phyloP scores from a whole-genome alignment of 2,888 invertebrate genomes.

The Acrocyrtus sp. region DNA sequence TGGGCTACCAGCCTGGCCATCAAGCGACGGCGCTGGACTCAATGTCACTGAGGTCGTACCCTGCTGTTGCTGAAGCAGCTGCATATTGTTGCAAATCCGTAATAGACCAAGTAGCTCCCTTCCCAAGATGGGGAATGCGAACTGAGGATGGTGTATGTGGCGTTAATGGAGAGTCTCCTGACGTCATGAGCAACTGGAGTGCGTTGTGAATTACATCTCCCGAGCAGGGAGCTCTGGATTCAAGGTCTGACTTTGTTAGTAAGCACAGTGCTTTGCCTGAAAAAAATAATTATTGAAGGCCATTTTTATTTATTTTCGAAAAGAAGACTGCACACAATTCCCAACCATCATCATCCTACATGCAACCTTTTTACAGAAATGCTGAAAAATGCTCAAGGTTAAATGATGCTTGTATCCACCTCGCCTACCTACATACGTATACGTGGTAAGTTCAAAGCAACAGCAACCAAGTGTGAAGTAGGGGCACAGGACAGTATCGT shows the following conservation, averaged over 20 bases:
- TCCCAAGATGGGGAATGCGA: constrained; percentile 53
- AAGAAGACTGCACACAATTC: not conserved
- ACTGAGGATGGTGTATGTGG: constrained; percentile 63
- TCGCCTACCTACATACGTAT: too few species aligned
- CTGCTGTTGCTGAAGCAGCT: constrained; percentile 60
- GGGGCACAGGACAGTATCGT: constrained; percentile 26
- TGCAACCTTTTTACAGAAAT: not conserved
- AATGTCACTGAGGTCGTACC: constrained; percentile 78
- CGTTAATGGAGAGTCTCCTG: constrained; percentile 63
- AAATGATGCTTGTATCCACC: constrained; percentile 27
- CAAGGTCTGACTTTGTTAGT: constrained; percentile 87
- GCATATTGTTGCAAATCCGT: constrained; percentile 63
- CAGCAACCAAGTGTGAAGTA: constrained; percentile 26
- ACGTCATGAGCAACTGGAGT: constrained; percentile 80
- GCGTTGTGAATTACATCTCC: constrained; percentile 96
- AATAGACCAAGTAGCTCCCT: constrained; percentile 62
- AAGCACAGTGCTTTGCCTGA: constrained; percentile 90
- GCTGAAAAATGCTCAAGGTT: too few species aligned
- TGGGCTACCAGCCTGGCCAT: constrained; percentile 87
- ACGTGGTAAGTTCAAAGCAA: constrained; percentile 27
- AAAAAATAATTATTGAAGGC: too few species aligned
- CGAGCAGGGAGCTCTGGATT: constrained; percentile 90
- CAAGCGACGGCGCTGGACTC: constrained; percentile 89
- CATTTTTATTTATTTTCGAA: not conserved
- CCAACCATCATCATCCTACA: not conserved